A percentile compares a stretch with the other conserved stretches of the same genome.
Conservation (phyloP, 2,797 vertebrate genomes). For the Ceryle rudis region DNA sequence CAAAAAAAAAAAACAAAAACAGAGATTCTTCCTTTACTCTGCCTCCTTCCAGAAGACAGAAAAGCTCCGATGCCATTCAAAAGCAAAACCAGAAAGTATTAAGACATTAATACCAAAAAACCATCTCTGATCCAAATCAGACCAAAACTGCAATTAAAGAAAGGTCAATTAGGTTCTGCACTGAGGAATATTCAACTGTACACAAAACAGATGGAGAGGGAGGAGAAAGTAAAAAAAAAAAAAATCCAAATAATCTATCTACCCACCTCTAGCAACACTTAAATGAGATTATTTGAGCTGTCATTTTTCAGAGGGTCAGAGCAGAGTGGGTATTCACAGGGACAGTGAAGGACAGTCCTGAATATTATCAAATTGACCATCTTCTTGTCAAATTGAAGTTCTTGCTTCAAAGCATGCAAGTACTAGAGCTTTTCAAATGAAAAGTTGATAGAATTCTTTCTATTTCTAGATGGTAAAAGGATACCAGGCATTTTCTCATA, state of each 20-base stretch:
- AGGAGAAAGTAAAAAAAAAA: no score
- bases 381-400: background rate
- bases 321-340: background rate
- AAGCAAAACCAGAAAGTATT: background rate
- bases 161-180: background rate
- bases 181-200: background rate
- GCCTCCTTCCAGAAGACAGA: background rate
- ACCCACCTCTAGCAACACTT: background rate
- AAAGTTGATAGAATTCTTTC: background rate
- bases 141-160: background rate
- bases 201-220: background rate
- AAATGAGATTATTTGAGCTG: background rate
- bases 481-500: background rate
- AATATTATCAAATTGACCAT: background rate
- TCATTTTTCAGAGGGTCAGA: background rate
- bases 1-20: background rate
- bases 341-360: background rate
- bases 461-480: background rate
- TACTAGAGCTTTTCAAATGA: background rate
- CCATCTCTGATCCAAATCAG: background rate
- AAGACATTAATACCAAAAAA: background rate
- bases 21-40: background rate
- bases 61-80: background rate
- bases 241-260: no score
- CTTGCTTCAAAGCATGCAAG: background rate